These are phyloP conservation scores for Ophiodon elongatus DNA, from an alignment of 2,113 vertebrate species.

Conservation along the genomic window DNA sequence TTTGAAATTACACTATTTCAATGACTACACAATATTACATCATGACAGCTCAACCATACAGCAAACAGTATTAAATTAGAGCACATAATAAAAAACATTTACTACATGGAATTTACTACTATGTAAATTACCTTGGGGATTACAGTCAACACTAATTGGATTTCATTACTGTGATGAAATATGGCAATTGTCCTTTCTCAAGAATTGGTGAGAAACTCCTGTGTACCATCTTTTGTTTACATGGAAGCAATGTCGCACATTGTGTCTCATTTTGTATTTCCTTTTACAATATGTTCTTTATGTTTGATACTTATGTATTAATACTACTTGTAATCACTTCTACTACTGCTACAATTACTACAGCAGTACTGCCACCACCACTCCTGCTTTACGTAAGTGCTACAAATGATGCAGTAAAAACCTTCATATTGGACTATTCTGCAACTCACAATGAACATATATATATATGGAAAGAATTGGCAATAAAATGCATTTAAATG, in stretches of 20 bases:
- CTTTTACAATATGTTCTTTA: background rate
- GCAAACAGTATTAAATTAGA: constrained; percentile 50
- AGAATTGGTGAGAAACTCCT: background rate
- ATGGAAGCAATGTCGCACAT: background rate
- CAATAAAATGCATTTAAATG: no score
- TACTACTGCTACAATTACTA: background rate
- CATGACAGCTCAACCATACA: constrained; percentile 17
- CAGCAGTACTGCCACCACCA: background rate
- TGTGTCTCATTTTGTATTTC: background rate
- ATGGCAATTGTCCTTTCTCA: background rate
- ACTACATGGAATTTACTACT: constrained; percentile 18
- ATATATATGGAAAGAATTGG: no score
- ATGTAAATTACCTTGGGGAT: constrained; percentile 53
- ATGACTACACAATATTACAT: constrained; percentile 25
- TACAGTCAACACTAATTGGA: constrained; percentile 45
- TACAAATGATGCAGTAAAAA: background rate
- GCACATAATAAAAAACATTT: constrained; percentile 19
- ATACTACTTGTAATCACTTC: background rate
- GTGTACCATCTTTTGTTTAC: background rate
- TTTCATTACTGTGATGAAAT: constrained; percentile 35
- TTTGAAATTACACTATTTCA: constrained; percentile 52
- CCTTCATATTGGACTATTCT: background rate
- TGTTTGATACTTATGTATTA: background rate
- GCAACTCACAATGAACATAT: background rate
- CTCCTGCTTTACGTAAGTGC: background rate